These are phyloP conservation scores for Cyclophora albipunctata DNA, from an alignment of 2,888 invertebrate genomes.

Conservation along the genomic window DNA sequence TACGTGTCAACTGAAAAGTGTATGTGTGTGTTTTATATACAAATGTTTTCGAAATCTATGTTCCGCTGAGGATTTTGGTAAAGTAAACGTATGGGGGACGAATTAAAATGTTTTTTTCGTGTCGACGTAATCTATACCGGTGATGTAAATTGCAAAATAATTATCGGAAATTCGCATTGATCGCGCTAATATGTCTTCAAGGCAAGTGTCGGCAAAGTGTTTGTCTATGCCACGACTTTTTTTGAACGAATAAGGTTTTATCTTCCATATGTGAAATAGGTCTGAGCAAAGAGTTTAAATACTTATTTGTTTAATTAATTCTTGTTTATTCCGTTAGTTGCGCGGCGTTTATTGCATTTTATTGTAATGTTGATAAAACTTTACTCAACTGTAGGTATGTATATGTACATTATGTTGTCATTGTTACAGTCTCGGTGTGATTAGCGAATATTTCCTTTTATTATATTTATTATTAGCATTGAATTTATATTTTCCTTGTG, in stretches of 20 bases:
- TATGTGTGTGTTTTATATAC: slow-evolving; percentile 31
- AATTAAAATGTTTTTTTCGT: slow-evolving; percentile 17
- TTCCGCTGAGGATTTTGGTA: slow-evolving; percentile 16
- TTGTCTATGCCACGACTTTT: slow-evolving; percentile 34
- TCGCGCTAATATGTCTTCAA: slow-evolving; percentile 31
- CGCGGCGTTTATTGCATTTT: background rate
- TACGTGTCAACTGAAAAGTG: slow-evolving; percentile 58
- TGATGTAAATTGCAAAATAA: slow-evolving; percentile 65
- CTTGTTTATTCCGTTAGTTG: slow-evolving; percentile 7
- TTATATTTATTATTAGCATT: too few species aligned
- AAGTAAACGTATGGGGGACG: slow-evolving; percentile 9
- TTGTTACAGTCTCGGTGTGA: too few species aligned
- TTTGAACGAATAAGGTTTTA: slow-evolving; percentile 20
- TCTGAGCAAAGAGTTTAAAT: slow-evolving; percentile 12
- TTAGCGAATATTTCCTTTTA: too few species aligned
- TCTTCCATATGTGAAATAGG: slow-evolving; percentile 22
- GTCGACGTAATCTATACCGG: slow-evolving; percentile 22
- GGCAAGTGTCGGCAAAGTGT: slow-evolving; percentile 23
- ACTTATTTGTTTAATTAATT: slow-evolving; percentile 11
- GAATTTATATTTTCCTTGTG: too few species aligned
- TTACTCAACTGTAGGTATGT: too few species aligned
- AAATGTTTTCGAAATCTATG: slow-evolving; percentile 3
- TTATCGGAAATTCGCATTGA: slow-evolving; percentile 45
- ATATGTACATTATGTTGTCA: too few species aligned
- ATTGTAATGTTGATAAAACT: background rate